These are phyloP conservation scores for Cyanistes caeruleus DNA, from an alignment of 2,113 vertebrate genomes.

Conservation along the genomic window DNA sequence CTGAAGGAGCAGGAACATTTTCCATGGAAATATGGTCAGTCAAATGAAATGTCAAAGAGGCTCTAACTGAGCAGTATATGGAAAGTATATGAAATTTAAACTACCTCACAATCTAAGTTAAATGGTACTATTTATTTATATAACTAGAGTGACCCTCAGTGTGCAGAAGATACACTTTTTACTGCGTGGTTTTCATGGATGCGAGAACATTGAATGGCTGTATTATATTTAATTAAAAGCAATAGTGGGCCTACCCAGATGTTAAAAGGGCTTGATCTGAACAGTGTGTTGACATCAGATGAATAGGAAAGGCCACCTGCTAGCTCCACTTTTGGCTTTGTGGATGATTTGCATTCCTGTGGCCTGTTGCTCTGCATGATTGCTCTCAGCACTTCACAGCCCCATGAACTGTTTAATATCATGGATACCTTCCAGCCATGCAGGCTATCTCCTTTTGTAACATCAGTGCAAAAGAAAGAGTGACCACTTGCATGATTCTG, in stretches of 20 bases:
- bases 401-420: constrained; percentile 88
- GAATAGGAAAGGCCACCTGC: constrained; percentile 93
- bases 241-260: constrained; percentile 83
- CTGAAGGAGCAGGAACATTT: constrained; percentile 55
- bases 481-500: constrained; percentile 44
- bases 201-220: constrained; percentile 79
- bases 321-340: constrained; percentile 86
- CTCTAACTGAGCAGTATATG: constrained; percentile 65
- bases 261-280: constrained; percentile 83
- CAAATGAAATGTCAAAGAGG: constrained; percentile 52
- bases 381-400: constrained; percentile 87
- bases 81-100: constrained; percentile 77
- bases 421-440: constrained; percentile 83
- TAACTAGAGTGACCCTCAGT: constrained; percentile 78
- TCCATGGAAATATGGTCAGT: constrained; percentile 69
- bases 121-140: constrained; percentile 82
- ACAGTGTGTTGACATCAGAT: constrained; percentile 85
- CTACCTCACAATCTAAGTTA: constrained; percentile 72
- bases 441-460: constrained; percentile 78
- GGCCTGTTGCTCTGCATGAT: constrained; percentile 90
- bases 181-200: constrained; percentile 74
- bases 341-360: constrained; percentile 94
- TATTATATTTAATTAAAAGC: constrained; percentile 91
- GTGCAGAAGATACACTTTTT: constrained; percentile 78
- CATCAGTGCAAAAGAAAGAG: constrained; percentile 63